Evolutionary conservation across 2,797 vertebrate species (phyloP), one percentile per base, ranked within the genome.

Genomic region (Nyctalus aviator): DNA sequence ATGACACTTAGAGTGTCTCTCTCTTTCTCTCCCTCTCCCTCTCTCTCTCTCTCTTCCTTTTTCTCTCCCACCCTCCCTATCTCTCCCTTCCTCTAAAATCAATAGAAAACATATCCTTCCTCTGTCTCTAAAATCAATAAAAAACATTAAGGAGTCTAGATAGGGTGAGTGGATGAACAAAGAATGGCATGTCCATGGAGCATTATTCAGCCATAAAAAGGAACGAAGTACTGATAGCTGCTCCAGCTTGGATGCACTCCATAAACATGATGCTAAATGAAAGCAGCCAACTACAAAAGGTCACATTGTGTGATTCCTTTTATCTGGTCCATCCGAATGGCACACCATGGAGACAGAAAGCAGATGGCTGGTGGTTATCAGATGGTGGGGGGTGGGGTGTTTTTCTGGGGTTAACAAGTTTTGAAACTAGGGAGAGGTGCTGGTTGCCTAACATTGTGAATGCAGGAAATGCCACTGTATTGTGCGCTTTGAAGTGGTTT

Each of bases 231-330:
- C 35, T 84, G 72, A 69, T 35, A 44, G 25, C 21, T 82, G 50
- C 46, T 59, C 6, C 18, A 79, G 18, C 11, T 84, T 77, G 68
- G 32, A 48, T 68, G 55, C 84, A 64, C 53, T 37, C 68, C 21
- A 6, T 37, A 59, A 78, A 84, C 59, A 21, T 83, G 66, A 41
- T 32, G 21, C 27, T 78, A 46, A 72, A 44, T 90, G 84, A 87
- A 93, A 91, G 90, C 89, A 84, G 41, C 53, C 59, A 92, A 69
- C 75, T 27, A 83, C 50, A 93, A 57, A 88, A 76, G 69, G 23
- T 69, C n/a, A 72, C 5, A 17, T 76, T 69, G 1, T 88, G 14
- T 72, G n/a, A 5, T 72, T 85, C 6, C 62, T 94, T 76, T 79
- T 79, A 41, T 92, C 7, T 78, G 32, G 14, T 82, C 30, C 21